Evolutionary conservation across 2,888 invertebrate genomes (phyloP), one percentile per base, ranked within the genome.

Genomic region (Glyphotaelius pellucidus): DNA sequence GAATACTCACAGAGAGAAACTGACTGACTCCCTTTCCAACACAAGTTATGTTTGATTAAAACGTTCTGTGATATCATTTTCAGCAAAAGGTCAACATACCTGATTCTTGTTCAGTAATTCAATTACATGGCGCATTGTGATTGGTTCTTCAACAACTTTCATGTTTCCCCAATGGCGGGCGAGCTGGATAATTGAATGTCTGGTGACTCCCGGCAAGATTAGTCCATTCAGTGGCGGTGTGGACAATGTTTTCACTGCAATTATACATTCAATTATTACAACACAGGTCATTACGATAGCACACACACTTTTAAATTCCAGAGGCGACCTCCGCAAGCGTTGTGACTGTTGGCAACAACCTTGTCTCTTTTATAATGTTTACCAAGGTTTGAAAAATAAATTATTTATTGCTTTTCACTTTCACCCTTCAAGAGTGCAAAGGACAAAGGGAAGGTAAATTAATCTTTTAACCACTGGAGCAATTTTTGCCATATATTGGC

Each of bases 211-310:
- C 14, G 99, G 99, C 94, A 99, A 96, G 94, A 99, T 99, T 2
- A 99, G 96, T 7, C 99, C 99, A 94, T 98, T 98, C 92, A 99
- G 95, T 5, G 99, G 99, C 19, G 99, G 99, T 14, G 99, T 99
- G 52, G 98, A 96, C 94, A 99, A 95, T 95, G 99, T 99, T 95
- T 97, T 97, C 94, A 99, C 99, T 99, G 95, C 94, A 94, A 94
- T n/a, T 30, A 86, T n/a, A 35, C 19, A 83, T 35, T n/a, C 25
- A 67, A 25, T n/a, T 67, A 67, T 67, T 67, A 67, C 9, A n/a
- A 9, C 42, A 31, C 3, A 31, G 19, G 14, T 81, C 4, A 81
- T 81, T 32, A 81, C 14, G 19, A 15, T 81, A 81, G 11, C 81
- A 81, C 31, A 5, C 30, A 81, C 81, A 81, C 81, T 32, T 81